A percentile compares a stretch with the other conserved stretches of the same genome.
Evolutionary conservation across 2,113 vertebrate species (phyloP).

Genomic region (Serilophus lunatus): DNA sequence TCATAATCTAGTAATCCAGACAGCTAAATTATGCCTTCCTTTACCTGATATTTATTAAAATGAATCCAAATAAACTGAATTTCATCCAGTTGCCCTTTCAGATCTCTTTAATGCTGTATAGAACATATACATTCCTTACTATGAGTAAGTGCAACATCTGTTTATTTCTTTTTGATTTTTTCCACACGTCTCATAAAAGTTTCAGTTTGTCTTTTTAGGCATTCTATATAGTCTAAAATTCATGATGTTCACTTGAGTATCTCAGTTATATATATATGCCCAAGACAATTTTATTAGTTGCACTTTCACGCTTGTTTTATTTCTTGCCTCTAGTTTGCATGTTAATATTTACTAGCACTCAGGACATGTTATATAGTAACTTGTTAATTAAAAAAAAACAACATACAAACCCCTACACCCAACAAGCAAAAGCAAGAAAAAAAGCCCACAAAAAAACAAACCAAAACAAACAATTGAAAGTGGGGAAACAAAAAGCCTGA

Average conservation of each 20-base stretch:
- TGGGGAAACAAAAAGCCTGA: background rate
- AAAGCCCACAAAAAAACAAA: background rate
- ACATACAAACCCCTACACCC: too few relatives aligned
- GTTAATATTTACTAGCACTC: background rate
- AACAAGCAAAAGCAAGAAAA: background rate
- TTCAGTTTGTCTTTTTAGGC: background rate
- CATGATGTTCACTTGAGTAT: background rate
- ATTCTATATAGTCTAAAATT: background rate
- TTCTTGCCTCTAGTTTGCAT: background rate
- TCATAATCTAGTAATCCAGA: conserved; percentile 55
- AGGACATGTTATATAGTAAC: background rate
- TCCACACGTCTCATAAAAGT: background rate
- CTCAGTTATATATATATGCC: background rate
- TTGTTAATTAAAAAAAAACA: background rate
- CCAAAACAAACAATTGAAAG: background rate
- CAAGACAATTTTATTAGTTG: background rate
- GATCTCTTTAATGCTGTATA: background rate
- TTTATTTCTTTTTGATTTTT: conserved; percentile 1
- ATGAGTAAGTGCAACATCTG: background rate
- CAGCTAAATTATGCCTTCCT: conserved; percentile 46
- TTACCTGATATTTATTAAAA: conserved; percentile 56
- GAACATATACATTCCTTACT: background rate
- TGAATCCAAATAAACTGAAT: background rate
- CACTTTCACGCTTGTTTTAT: background rate
- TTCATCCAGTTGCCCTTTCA: background rate